phyloP scores from a whole-genome alignment of 30 jellyfish, hydroid and myxozoan genomes.

The Pseudorhiza aurosa region DNA sequence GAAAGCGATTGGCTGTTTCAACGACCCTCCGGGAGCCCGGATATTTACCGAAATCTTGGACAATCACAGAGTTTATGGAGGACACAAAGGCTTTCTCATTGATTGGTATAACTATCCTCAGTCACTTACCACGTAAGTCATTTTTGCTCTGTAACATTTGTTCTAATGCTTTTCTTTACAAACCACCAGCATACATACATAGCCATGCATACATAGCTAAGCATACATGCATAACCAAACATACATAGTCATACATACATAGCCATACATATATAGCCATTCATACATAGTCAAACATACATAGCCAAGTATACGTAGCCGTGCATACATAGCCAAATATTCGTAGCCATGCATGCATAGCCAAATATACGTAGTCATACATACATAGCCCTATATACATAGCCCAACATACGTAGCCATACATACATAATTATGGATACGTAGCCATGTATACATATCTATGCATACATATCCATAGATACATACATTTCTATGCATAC shows the following conservation, averaged over 20 bases:
- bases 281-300: background rate
- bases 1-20: conserved; percentile 80
- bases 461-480: too few relatives aligned
- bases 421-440: too few relatives aligned
- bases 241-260: background rate
- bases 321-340: too few relatives aligned
- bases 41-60: conserved; percentile 64
- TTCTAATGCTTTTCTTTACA: too few relatives aligned
- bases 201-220: background rate
- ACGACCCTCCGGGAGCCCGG: conserved; percentile 41
- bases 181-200: too few relatives aligned
- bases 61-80: conserved; percentile 60
- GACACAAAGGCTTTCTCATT: conserved; percentile 32
- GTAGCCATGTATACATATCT: too few relatives aligned
- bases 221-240: background rate
- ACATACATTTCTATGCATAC: too few relatives aligned
- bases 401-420: too few relatives aligned
- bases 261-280: background rate
- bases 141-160: background rate
- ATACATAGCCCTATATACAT: too few relatives aligned
- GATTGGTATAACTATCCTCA: conserved; percentile 50
- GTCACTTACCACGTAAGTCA: conserved; percentile 19
- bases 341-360: too few relatives aligned
- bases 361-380: too few relatives aligned
- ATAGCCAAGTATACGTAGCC: background rate